These are phyloP conservation scores for Aplysina aerophoba DNA, from an alignment of 37 sponge, comb jelly and placozoan species.

Conservation along the genomic window DNA sequence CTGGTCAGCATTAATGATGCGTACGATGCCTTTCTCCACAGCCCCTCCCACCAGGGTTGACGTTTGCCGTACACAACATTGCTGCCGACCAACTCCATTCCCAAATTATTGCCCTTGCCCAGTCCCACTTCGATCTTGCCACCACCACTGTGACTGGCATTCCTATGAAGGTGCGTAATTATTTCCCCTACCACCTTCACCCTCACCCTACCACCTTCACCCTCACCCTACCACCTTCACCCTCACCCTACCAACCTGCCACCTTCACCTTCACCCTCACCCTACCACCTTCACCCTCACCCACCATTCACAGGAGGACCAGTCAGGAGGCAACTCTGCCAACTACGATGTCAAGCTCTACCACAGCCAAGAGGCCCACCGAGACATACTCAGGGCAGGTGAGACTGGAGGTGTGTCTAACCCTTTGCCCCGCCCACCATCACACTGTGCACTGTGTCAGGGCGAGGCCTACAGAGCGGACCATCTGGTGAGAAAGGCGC, in stretches of 20 bases:
- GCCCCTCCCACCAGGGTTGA: too few relatives aligned
- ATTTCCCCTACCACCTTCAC: conserved; percentile 63
- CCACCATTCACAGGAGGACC: conserved; percentile 78
- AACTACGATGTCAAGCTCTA: conserved; percentile 93
- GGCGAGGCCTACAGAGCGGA: too few relatives aligned
- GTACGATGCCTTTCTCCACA: too few relatives aligned
- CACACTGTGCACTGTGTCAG: too few relatives aligned
- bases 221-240: too few relatives aligned
- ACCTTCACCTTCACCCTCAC: too few relatives aligned
- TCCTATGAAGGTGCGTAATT: conserved; percentile 92
- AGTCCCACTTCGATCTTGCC: conserved; percentile 73
- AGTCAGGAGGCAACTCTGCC: conserved; percentile 78
- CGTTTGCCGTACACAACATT: too few relatives aligned
- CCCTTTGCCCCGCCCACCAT: too few relatives aligned
- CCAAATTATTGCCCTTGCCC: conserved; percentile 52
- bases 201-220: conserved; percentile 34
- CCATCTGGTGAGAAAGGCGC: too few relatives aligned
- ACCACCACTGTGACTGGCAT: conserved; percentile 85
- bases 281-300: background rate
- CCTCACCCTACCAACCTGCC: too few relatives aligned
- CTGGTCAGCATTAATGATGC: too few relatives aligned
- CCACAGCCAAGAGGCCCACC: conserved; percentile 77
- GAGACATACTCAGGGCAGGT: conserved; percentile 81
- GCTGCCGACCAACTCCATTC: too few relatives aligned
- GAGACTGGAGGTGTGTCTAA: background rate